phyloP scores from a whole-genome alignment of 2,888 invertebrate genomes.

The Cephus pulcher region DNA sequence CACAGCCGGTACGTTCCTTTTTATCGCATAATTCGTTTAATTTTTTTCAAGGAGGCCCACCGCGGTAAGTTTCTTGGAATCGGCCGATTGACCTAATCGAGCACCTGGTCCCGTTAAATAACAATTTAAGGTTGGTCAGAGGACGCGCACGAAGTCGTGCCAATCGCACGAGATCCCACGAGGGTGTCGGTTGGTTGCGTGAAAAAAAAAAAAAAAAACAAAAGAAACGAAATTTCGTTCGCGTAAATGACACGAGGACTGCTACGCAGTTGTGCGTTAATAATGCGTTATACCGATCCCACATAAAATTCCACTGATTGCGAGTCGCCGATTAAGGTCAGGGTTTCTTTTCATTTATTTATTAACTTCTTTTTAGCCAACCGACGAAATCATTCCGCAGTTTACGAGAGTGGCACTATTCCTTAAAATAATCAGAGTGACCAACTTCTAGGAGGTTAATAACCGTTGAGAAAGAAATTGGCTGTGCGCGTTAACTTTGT shows the following conservation, averaged over 20 bases:
- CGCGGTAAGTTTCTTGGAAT: not conserved
- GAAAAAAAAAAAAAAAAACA: not conserved
- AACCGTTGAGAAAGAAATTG: not conserved
- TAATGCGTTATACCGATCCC: not conserved
- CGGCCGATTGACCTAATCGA: not conserved
- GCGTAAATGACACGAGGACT: not conserved
- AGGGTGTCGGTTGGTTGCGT: not conserved
- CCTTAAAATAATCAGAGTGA: not conserved
- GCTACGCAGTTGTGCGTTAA: not conserved
- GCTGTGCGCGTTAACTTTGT: not conserved
- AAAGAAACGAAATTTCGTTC: not conserved
- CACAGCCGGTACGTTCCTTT: not conserved
- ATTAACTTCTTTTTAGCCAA: not conserved
- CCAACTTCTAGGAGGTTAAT: not conserved
- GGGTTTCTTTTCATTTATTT: not conserved
- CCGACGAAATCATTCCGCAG: not conserved
- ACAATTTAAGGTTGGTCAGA: not conserved
- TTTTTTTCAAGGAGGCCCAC: not conserved
- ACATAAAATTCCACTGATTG: not conserved
- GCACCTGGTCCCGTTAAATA: not conserved
- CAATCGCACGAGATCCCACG: not conserved
- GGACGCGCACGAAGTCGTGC: not conserved
- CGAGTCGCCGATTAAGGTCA: not conserved
- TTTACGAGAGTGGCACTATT: not conserved
- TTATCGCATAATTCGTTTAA: slow-evolving; percentile 9